These are phyloP conservation scores for Melanophora roralis DNA, from an alignment of 2,888 invertebrate species.

Conservation along the genomic window DNA sequence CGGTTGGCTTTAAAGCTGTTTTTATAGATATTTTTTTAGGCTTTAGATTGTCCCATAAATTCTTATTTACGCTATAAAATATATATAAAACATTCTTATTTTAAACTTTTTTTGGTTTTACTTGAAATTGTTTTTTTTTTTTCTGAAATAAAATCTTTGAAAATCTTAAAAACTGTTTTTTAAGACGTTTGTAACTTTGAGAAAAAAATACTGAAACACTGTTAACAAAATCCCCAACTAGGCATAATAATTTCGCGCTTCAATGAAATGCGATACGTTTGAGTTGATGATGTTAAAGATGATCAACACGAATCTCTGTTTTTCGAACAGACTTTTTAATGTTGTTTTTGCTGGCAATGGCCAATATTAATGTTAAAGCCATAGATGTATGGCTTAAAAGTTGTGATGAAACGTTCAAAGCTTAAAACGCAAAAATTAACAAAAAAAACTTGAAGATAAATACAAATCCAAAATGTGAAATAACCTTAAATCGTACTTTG, in stretches of 20 bases:
- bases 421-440: background rate
- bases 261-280: conserved; percentile 67
- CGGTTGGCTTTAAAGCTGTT: conserved; percentile 50
- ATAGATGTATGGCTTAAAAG: conserved; percentile 58
- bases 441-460: conserved; percentile 12
- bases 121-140: conserved; percentile 22
- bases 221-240: conserved; percentile 62
- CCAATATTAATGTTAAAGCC: conserved; percentile 51
- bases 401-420: conserved; percentile 51
- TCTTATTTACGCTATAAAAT: conserved; percentile 65
- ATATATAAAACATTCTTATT: conserved; percentile 49
- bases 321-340: conserved; percentile 3
- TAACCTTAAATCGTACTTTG: conserved; percentile 55
- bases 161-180: conserved; percentile 49
- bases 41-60: conserved; percentile 65
- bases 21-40: conserved; percentile 36
- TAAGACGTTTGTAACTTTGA: conserved; percentile 42
- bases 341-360: conserved; percentile 35
- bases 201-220: conserved; percentile 38
- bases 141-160: conserved; percentile 52
- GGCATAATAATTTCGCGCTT: conserved; percentile 68
- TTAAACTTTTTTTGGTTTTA: conserved; percentile 12
- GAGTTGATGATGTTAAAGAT: conserved; percentile 62
- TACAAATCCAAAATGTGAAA: conserved; percentile 50
- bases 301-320: conserved; percentile 59